Evolutionary conservation across 2,113 vertebrate genomes (phyloP), one percentile per base, ranked within the genome.

Genomic region (Benitochromis conjunctus): DNA sequence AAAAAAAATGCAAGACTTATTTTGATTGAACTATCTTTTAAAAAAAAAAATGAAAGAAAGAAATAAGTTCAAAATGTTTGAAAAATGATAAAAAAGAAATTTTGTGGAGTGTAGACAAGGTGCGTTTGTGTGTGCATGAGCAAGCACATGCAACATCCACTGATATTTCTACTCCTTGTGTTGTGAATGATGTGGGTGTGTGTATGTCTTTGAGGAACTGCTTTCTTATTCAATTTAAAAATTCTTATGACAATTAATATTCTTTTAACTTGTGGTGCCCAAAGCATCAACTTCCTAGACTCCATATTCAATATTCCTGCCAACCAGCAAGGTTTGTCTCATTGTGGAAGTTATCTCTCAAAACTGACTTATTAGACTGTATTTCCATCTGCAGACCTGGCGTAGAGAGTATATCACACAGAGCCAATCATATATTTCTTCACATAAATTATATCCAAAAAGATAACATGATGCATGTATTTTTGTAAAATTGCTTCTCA

Each of bases 391-490:
- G 83, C 83, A 89, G 74, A 92, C 82, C 84, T 86, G 69, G 56
- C 62, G 88, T 92, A 90, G 77, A 89, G 80, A 89, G 43, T 91
- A 88, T 85, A 89, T 84, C 87, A 92, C 79, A 84, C 57, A 92
- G 91, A 95, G 87, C 85, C 89, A 91, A 92, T 86, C 88, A 88
- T 91, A 89, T 93, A 93, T 94, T 92, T 94, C 91, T 89, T 92
- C 77, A 92, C 86, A 91, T 89, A 92, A 93, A 93, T 86, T 79
- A 92, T 93, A 92, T 92, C 83, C 80, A 91, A 91, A 93, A 95
- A 91, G 85, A 89, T 81, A 86, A 92, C 85, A 92, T 88, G 86
- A 93, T 95, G 94, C 94, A 95, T 94, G 95, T 94, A 94, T 94
- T 95, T 95, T 95, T 95, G 88, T 95, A 91, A 93, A 94, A 88